Conservation (phyloP, 2,888 invertebrate species). For the Ferrisia virgata region DNA sequence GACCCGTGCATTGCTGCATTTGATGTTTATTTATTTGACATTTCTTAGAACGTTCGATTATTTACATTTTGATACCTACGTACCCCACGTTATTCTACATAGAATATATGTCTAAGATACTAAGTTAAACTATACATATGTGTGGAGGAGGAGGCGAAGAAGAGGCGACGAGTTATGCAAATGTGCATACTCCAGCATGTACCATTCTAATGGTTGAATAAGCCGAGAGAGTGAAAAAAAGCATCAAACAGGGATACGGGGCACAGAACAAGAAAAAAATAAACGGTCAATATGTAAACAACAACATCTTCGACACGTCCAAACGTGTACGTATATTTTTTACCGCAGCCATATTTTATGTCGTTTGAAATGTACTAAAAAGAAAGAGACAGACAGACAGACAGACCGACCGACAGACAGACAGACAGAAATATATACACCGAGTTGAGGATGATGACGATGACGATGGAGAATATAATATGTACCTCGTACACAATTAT, state of each 20-base stretch:
- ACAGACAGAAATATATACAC: neutral
- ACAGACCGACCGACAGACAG: neutral
- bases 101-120: too few species aligned
- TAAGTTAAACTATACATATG: too few species aligned
- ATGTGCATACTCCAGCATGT: too few species aligned
- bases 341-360: neutral
- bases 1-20: too few species aligned
- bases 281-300: conserved; percentile 27
- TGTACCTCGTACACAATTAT: too few species aligned
- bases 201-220: neutral
- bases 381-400: neutral
- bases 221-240: too few species aligned
- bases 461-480: neutral
- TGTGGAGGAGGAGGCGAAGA: neutral
- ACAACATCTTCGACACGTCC: neutral
- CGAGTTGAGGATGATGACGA: neutral
- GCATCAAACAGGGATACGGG: neutral
- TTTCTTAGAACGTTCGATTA: conserved; percentile 22
- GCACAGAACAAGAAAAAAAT: neutral
- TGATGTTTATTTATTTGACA: conserved; percentile 27
- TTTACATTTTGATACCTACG: neutral
- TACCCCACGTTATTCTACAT: neutral
- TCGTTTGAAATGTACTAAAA: neutral
- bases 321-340: neutral
- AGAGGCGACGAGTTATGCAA: neutral